Conservation (phyloP, 2,888 invertebrate genomes). For the Xanthia togata region DNA sequence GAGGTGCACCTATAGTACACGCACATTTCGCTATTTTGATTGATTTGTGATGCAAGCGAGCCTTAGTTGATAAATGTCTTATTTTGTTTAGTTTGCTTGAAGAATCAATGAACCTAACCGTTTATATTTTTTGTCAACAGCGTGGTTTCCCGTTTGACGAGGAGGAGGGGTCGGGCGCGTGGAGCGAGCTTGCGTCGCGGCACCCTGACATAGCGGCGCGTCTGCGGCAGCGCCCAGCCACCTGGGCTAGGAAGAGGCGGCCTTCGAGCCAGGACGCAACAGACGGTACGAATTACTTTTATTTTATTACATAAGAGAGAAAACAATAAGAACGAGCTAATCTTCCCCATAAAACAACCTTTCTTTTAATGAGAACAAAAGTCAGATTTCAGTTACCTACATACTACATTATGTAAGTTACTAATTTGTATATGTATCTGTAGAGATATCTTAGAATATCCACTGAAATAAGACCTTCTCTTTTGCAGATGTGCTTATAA, state of each 20-base stretch:
- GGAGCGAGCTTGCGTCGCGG: constrained; percentile 93
- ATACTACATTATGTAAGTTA: constrained; percentile 14
- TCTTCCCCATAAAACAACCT: neutral
- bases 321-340: neutral
- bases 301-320: neutral
- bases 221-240: constrained; percentile 89
- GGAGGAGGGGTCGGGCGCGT: constrained; percentile 90
- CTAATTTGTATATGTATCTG: constrained; percentile 17
- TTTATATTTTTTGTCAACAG: constrained; percentile 77
- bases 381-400: constrained; percentile 39
- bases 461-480: constrained; percentile 52
- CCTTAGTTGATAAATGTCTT: neutral
- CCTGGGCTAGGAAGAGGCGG: constrained; percentile 87
- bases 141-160: constrained; percentile 93
- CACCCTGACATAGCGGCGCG: constrained; percentile 94
- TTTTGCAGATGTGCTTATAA: constrained; percentile 74
- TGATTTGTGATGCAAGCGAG: neutral
- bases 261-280: constrained; percentile 86
- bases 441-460: constrained; percentile 28
- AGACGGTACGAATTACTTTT: constrained; percentile 77
- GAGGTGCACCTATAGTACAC: neutral
- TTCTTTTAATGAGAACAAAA: neutral
- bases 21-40: neutral
- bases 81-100: neutral
- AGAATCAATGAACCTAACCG: constrained; percentile 12